A percentile compares a stretch with the other conserved stretches of the same genome.
Evolutionary conservation across 2,888 invertebrate species (phyloP).

Genomic region (Margaritifera margaritifera): DNA sequence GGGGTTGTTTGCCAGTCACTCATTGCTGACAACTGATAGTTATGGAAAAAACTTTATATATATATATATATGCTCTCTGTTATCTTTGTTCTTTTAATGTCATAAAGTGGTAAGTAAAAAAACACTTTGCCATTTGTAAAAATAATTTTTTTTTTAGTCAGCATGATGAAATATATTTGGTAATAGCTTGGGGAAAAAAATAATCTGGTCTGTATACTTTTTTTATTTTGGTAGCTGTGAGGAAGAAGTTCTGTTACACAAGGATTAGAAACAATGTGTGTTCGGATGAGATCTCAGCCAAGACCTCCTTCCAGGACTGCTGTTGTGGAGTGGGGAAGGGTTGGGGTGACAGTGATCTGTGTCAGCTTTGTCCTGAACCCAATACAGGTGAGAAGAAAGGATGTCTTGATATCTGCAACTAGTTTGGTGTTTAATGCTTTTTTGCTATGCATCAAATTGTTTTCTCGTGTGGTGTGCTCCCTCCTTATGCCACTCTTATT

Average conservation of each 20-base stretch:
- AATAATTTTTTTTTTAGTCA: no score
- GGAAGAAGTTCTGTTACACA: conserved; percentile 55
- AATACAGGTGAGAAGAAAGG: conserved; percentile 49
- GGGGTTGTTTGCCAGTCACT: no score
- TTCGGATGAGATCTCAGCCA: conserved; percentile 80
- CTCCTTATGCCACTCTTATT: no score
- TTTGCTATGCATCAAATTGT: not conserved
- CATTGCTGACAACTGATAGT: no score
- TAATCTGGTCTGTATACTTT: not conserved
- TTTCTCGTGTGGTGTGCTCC: not conserved
- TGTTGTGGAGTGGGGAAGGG: conserved; percentile 88
- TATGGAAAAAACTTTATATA: no score
- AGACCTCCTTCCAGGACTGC: conserved; percentile 86
- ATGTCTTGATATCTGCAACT: conserved; percentile 4
- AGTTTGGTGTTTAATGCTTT: not conserved
- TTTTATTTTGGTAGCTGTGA: conserved; percentile 38
- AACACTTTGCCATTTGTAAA: no score
- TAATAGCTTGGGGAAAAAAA: not conserved
- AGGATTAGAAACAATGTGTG: conserved; percentile 75
- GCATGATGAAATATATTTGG: no score
- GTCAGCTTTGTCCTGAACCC: conserved; percentile 62
- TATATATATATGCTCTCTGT: no score
- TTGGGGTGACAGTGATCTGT: conserved; percentile 78
- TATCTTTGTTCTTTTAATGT: no score
- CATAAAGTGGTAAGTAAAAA: no score